A percentile compares a stretch with the other conserved stretches of the same genome.
Evolutionary conservation across 2,888 invertebrate species (phyloP).

Genomic region (Drosophila monieri): DNA sequence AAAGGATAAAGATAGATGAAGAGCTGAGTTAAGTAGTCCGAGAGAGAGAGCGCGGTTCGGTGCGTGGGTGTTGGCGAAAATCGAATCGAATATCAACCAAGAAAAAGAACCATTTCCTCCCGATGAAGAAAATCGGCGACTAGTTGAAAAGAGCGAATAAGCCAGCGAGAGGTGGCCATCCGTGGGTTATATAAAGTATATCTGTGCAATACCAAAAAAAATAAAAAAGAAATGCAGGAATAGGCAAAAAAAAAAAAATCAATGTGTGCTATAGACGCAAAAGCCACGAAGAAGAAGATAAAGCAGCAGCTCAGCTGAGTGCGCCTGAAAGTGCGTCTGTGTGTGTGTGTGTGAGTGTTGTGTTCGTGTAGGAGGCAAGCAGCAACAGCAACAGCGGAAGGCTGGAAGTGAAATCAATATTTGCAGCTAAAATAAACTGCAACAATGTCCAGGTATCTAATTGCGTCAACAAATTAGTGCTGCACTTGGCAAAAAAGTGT

Average conservation of each 20-base stretch:
- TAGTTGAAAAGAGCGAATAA: slow-evolving; percentile 14
- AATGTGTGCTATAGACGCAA: slow-evolving; percentile 37
- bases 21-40: slow-evolving; percentile 9
- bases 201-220: slow-evolving; percentile 3
- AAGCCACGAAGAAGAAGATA: slow-evolving; percentile 37
- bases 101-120: slow-evolving; percentile 39
- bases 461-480: slow-evolving; percentile 46
- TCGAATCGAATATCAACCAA: slow-evolving; percentile 35
- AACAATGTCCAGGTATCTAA: slow-evolving; percentile 49
- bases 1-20: slow-evolving; percentile 41
- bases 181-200: slow-evolving; percentile 33
- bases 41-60: slow-evolving; percentile 6
- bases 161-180: slow-evolving; percentile 17
- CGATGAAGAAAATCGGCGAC: slow-evolving; percentile 15
- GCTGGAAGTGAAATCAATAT: slow-evolving; percentile 56
- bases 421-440: slow-evolving; percentile 55
- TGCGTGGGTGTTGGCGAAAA: slow-evolving; percentile 45
- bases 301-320: slow-evolving; percentile 47
- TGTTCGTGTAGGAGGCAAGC: neutral
- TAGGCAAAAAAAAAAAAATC: slow-evolving; percentile 21
- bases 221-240: slow-evolving; percentile 9
- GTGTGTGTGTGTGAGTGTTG: slow-evolving; percentile 15
- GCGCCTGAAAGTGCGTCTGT: slow-evolving; percentile 12
- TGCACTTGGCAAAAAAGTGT: slow-evolving; percentile 20
- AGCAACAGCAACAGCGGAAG: slow-evolving; percentile 29